Percentiles rank a stretch among this genome's conserved stretches.
phyloP scores from a whole-genome alignment of 2,797 vertebrate species.

The Chaenodraco wilsoni region DNA sequence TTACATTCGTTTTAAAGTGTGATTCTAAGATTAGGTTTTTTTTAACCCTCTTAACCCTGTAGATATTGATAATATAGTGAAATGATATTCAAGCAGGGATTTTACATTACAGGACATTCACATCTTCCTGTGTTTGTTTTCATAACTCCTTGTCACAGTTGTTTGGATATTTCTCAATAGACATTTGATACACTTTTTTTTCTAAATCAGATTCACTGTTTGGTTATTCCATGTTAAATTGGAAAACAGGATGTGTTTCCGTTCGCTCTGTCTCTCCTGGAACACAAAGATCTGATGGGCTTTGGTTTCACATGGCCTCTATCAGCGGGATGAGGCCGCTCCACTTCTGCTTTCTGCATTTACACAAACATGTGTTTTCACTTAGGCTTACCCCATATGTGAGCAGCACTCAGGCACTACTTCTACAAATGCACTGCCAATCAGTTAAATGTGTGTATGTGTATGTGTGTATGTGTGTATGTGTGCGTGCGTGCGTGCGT shows the following conservation, averaged over 20 bases:
- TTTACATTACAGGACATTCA: not conserved
- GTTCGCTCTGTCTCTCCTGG: conserved; percentile 22
- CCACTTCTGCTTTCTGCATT: conserved; percentile 68
- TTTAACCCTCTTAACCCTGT: not conserved
- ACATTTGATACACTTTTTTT: conserved; percentile 18
- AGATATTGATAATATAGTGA: conserved; percentile 9
- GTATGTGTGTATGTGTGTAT: conserved; percentile 35
- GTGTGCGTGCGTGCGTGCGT: conserved; percentile 13
- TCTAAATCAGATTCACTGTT: conserved; percentile 9
- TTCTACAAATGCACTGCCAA: conserved; percentile 55
- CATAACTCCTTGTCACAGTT: not conserved
- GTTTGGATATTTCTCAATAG: conserved; percentile 15
- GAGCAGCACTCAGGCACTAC: conserved; percentile 52
- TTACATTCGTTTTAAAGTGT: too few species aligned
- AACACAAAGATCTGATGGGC: conserved; percentile 43
- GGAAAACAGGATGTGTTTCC: conserved; percentile 66
- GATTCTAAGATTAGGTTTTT: too few species aligned
- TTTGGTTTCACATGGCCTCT: conserved; percentile 54
- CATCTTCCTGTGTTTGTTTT: conserved; percentile 34
- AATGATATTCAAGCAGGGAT: conserved; percentile 11
- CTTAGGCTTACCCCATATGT: conserved; percentile 69
- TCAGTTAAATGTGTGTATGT: conserved; percentile 45
- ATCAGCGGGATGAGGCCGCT: conserved; percentile 34
- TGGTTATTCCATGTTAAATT: conserved; percentile 44
- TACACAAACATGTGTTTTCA: conserved; percentile 81